phyloP scores from a whole-genome alignment of 64 coral and sea anemone genomes.

The Hydrozoanthus tunicans region DNA sequence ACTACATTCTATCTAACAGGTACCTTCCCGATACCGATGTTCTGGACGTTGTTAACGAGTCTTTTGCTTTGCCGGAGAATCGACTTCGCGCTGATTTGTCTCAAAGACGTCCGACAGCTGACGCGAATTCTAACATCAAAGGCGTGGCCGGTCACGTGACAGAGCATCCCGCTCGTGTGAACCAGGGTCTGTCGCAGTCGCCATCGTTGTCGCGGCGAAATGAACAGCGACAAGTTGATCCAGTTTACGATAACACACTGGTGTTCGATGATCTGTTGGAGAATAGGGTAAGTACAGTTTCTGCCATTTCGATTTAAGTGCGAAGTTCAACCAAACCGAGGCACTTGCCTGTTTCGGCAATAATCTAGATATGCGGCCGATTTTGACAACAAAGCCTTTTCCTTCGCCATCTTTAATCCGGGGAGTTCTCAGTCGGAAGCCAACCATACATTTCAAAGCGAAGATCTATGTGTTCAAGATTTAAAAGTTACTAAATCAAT shows the following conservation, averaged over 20 bases:
- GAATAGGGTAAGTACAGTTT: neutral
- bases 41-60: neutral
- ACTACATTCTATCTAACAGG: neutral
- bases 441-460: too few species aligned
- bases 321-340: too few species aligned
- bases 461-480: too few species aligned
- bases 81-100: neutral
- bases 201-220: neutral
- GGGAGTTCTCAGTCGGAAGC: too few species aligned
- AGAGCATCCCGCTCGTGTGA: neutral
- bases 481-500: too few species aligned
- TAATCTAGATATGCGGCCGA: too few species aligned
- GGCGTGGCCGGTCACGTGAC: neutral
- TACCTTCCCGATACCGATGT: neutral
- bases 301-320: too few species aligned
- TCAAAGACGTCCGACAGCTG: neutral
- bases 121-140: neutral
- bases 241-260: constrained; percentile 1
- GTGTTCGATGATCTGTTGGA: constrained; percentile 25
- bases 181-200: neutral
- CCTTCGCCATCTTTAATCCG: too few species aligned
- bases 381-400: too few species aligned
- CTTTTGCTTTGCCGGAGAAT: neutral
- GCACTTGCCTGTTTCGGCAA: too few species aligned
- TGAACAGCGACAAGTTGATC: neutral